phyloP scores from a whole-genome alignment of 2,113 vertebrate genomes.

The Chlorodrepanis virens region DNA sequence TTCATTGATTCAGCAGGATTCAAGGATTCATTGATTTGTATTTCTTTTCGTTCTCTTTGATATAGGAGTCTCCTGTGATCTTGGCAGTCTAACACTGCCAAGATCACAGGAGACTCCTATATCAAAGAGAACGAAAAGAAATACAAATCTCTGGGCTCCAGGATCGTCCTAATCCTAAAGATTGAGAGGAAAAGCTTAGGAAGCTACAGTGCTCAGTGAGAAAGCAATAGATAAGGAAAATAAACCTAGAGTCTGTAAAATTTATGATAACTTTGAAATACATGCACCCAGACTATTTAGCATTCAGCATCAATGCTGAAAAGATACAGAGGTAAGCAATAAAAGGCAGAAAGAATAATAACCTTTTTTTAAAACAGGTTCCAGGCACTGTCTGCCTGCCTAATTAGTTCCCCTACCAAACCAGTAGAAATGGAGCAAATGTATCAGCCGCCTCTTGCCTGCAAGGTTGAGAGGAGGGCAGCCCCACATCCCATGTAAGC shows the following conservation, averaged over 20 bases:
- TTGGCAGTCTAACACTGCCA: neutral
- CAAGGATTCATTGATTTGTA: neutral
- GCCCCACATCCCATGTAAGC: accelerated
- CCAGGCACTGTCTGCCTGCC: neutral
- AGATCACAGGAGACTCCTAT: neutral
- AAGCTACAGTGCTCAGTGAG: neutral
- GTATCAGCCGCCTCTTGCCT: accelerated
- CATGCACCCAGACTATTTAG: neutral
- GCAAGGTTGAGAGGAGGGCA: neutral
- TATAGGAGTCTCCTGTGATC: neutral
- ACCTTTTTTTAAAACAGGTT: neutral
- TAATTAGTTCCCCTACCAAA: neutral
- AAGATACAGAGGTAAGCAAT: neutral
- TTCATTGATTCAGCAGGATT: neutral
- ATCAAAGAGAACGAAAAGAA: neutral
- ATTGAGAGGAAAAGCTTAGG: neutral
- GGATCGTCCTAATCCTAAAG: neutral
- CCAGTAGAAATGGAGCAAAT: neutral
- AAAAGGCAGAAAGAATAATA: neutral
- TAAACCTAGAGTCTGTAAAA: neutral
- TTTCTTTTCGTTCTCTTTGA: neutral
- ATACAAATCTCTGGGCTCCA: neutral
- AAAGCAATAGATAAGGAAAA: neutral
- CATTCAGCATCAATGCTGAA: neutral
- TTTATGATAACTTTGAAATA: neutral